Conservation (phyloP, 2,113 vertebrate species). For the Mustela lutreola region DNA sequence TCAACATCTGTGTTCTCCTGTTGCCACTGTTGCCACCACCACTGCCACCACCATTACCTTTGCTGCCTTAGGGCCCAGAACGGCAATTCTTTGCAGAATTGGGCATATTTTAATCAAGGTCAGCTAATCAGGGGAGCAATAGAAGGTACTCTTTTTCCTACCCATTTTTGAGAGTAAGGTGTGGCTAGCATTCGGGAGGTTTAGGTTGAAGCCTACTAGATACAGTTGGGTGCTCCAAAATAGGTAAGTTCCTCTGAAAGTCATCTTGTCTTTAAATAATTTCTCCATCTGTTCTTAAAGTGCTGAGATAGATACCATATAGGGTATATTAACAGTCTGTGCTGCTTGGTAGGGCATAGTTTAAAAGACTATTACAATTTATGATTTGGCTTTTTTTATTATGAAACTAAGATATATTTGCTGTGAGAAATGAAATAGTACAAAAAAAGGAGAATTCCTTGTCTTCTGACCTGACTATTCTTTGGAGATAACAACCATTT, state of each 20-base stretch:
- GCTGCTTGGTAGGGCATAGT: neutral
- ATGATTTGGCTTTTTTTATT: slow-evolving; percentile 32
- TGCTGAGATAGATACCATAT: slow-evolving; percentile 38
- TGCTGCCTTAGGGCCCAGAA: neutral
- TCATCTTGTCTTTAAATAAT: slow-evolving; percentile 38
- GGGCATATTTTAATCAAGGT: slow-evolving; percentile 13
- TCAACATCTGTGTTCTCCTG: neutral
- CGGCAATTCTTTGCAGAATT: slow-evolving; percentile 25
- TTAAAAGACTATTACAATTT: slow-evolving; percentile 39
- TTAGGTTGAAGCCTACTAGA: neutral
- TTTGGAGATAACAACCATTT: slow-evolving; percentile 46
- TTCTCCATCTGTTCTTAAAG: neutral
- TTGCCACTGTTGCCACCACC: neutral
- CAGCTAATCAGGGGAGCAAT: slow-evolving; percentile 32
- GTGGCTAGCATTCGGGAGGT: slow-evolving; percentile 9
- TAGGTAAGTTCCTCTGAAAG: neutral
- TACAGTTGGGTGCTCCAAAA: slow-evolving; percentile 39
- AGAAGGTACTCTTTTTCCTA: neutral
- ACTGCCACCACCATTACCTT: neutral
- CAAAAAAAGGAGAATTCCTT: slow-evolving; percentile 38
- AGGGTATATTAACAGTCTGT: slow-evolving; percentile 37
- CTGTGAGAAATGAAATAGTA: slow-evolving; percentile 39
- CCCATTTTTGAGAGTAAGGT: neutral
- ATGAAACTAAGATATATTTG: slow-evolving; percentile 49
- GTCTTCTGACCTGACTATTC: neutral